These are phyloP conservation scores for Zaprionus bogoriensis DNA, from an alignment of 2,888 invertebrate species.

Conservation along the genomic window DNA sequence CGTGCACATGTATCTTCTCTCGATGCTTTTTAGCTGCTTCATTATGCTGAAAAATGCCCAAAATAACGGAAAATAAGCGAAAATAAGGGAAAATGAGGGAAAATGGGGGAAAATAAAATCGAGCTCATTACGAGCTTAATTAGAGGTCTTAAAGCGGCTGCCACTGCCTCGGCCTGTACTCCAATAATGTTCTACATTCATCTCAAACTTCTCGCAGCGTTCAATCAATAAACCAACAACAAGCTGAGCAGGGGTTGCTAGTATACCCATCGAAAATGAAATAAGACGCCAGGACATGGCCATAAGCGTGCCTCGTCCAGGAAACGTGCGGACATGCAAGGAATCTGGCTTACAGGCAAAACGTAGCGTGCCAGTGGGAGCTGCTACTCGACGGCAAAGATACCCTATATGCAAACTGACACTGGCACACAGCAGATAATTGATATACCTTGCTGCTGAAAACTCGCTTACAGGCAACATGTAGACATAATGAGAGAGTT, in stretches of 20 bases:
- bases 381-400: background rate
- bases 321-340: constrained; percentile 72
- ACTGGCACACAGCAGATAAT: no score
- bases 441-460: no score
- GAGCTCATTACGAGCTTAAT: constrained; percentile 36
- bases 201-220: constrained; percentile 10
- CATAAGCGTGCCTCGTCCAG: constrained; percentile 51
- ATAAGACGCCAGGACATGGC: constrained; percentile 38
- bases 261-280: constrained; percentile 24
- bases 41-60: constrained; percentile 11
- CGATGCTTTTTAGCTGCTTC: constrained; percentile 17
- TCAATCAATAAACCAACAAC: constrained; percentile 50
- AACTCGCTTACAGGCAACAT: no score
- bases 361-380: constrained; percentile 1
- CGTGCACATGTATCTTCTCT: constrained; percentile 1
- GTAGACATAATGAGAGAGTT: no score
- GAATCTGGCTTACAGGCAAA: constrained; percentile 54
- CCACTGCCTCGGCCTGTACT: constrained; percentile 12
- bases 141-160: constrained; percentile 15
- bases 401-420: no score
- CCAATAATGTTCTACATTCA: constrained; percentile 46
- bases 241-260: background rate
- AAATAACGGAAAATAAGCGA: background rate
- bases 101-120: constrained; percentile 7
- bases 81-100: background rate